These are phyloP conservation scores for Eidolon helvum DNA, from an alignment of 2,113 vertebrate genomes.

Conservation along the genomic window DNA sequence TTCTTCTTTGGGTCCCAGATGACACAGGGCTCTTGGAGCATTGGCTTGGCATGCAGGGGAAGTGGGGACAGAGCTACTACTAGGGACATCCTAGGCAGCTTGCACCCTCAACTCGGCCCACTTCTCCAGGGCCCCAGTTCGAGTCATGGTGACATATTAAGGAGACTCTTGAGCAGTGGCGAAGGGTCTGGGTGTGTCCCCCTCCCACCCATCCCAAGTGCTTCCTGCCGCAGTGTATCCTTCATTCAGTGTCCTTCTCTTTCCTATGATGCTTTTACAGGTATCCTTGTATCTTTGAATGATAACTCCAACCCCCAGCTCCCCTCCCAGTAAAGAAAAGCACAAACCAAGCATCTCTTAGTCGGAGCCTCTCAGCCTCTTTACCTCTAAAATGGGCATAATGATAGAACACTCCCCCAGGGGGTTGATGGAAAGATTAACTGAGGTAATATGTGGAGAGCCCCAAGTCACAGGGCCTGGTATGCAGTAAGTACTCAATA, in stretches of 20 bases:
- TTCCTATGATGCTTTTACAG: not conserved
- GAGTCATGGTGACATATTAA: not conserved
- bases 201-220: not conserved
- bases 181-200: not conserved
- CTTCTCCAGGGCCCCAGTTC: not conserved
- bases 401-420: not conserved
- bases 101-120: not conserved
- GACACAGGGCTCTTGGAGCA: not conserved
- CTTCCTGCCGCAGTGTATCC: not conserved
- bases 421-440: not conserved
- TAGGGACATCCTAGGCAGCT: not conserved
- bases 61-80: not conserved
- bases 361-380: not conserved
- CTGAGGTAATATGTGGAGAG: not conserved
- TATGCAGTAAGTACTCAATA: not conserved
- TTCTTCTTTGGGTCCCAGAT: not conserved
- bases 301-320: too few species aligned
- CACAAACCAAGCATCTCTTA: not conserved
- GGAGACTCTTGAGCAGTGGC: not conserved
- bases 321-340: not conserved
- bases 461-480: not conserved
- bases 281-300: not conserved
- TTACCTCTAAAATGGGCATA: not conserved
- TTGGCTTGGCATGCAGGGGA: not conserved
- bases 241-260: not conserved